Evolutionary conservation across 2,113 vertebrate genomes (phyloP).

Genomic region (Cromileptes altivelis): DNA sequence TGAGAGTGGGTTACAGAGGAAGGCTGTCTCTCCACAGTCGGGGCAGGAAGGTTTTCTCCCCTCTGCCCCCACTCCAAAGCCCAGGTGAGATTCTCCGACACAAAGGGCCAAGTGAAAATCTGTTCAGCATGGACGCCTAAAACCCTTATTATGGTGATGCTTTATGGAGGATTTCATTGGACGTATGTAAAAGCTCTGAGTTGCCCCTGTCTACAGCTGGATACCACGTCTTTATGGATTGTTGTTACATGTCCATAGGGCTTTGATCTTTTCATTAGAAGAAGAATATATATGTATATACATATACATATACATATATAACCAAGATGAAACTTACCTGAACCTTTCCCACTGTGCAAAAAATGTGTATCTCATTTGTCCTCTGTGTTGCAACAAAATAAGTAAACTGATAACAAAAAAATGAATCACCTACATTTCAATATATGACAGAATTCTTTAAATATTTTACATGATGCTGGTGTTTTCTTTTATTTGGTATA

Average conservation of each 20-base stretch:
- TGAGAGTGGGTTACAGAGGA: conserved; percentile 82
- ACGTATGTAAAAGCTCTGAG: conserved; percentile 48
- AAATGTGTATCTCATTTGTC: neutral
- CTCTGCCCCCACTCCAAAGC: conserved; percentile 80
- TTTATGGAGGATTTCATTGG: conserved; percentile 49
- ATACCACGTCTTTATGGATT: conserved; percentile 37
- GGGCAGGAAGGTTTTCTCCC: conserved; percentile 75
- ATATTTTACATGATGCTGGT: neutral
- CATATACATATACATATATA: neutral
- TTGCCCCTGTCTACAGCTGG: conserved; percentile 40
- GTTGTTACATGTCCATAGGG: conserved; percentile 28
- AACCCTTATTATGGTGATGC: conserved; percentile 71
- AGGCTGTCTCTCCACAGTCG: conserved; percentile 76
- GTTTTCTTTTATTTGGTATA: neutral
- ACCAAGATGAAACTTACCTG: neutral
- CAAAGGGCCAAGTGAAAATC: conserved; percentile 81
- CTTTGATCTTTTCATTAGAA: conserved; percentile 62
- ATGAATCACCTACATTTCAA: neutral
- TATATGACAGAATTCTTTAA: neutral
- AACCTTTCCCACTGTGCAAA: neutral
- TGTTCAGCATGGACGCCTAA: conserved; percentile 66
- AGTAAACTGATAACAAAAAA: neutral
- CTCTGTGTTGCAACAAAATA: neutral
- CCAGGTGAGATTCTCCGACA: conserved; percentile 83
- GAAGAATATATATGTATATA: neutral